Evolutionary conservation across 2,113 vertebrate genomes (phyloP).

Genomic region (Porphyrio hochstetteri): DNA sequence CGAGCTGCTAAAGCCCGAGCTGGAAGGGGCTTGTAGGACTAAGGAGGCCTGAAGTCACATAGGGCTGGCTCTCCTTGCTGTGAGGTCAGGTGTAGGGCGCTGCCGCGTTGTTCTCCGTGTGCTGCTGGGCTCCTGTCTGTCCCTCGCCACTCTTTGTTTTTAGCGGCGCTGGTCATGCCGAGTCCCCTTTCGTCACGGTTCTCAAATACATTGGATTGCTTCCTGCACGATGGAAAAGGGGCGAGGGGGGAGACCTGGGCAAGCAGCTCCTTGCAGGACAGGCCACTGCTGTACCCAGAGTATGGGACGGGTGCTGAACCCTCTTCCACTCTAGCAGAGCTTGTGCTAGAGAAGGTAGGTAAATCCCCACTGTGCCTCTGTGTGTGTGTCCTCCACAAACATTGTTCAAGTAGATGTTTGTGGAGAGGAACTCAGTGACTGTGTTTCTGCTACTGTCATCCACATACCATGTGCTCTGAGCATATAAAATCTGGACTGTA

Average conservation of each 20-base stretch:
- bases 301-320: no score
- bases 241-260: rapidly evolving
- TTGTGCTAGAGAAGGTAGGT: not conserved
- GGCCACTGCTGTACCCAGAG: no score
- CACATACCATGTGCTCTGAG: not conserved
- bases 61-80: rapidly evolving
- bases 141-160: rapidly evolving
- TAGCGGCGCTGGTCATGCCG: not conserved
- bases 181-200: not conserved
- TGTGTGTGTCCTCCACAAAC: rapidly evolving
- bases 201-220: rapidly evolving
- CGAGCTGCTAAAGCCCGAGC: rapidly evolving
- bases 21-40: not conserved
- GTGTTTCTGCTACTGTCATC: not conserved
- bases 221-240: rapidly evolving
- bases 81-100: rapidly evolving
- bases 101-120: rapidly evolving
- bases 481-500: rapidly evolving
- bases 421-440: not conserved
- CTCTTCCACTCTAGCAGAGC: not conserved
- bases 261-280: not conserved
- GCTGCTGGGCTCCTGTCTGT: not conserved
- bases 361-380: not conserved
- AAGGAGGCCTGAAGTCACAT: rapidly evolving
- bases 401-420: rapidly evolving